Evolutionary conservation across 2,113 vertebrate species (phyloP), one percentile per base, ranked within the genome.

Genomic region (Myiozetetes cayanensis): DNA sequence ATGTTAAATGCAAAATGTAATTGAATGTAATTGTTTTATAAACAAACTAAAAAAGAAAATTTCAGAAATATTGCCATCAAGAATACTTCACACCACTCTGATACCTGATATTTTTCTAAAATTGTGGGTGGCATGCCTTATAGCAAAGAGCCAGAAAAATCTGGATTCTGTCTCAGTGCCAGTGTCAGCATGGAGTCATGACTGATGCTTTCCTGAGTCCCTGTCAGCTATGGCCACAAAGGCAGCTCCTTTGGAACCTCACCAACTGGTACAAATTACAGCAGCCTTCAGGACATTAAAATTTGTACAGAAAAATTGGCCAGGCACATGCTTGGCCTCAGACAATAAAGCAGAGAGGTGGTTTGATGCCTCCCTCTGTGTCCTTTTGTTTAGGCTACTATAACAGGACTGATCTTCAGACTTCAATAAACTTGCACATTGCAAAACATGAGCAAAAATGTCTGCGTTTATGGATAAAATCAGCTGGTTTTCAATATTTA

Each of bases 181-280:
- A 85, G 78, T 55, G 67, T 93, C 71, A 83, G 74, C 46, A 55
- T 62, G 50, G 85, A 83, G 39, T 72, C 33, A 70, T 76, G 91
- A 89, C 55, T 73, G 84, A 73, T 89, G 85, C 73, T 76, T 91
- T 94, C 83, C 66, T 95, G 53, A 91, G 39, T 17, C 28, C 67
- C 31, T 55, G 25, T 87, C 67, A 82, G 43, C 53, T 70, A 3
- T 46, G 50, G 35, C 75, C 47, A 53, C 62, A 72, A 53, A 75
- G 46, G 37, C 5, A 6, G 22, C 21, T 91, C 49, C 10, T 63
- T 33, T 91, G 84, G 94, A 94, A 47, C 8, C 6, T 85, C 3
- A 5, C 44, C 89, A 89, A 46, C 6, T 12, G 21, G 30, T 91
- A 46, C 55, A 89, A 85, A 76, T 79, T 39, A 75, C 31, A 59